Evolutionary conservation across 1,140 invertebrate species (phyloP).

Genomic region (Paraescarpia echinospica): DNA sequence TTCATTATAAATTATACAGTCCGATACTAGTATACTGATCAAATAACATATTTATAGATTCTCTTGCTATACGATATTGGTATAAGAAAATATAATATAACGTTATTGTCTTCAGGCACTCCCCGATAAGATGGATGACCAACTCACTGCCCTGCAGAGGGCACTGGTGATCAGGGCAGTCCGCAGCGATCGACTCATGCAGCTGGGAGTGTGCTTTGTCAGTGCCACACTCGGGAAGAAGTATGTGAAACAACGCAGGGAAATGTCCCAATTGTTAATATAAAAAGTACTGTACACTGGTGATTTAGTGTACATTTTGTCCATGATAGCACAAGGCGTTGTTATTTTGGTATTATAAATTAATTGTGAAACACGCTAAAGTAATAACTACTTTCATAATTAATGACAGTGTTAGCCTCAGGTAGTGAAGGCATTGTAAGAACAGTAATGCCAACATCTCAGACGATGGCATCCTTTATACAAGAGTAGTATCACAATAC

Average conservation of each 20-base stretch:
- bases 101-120: slow-evolving; percentile 34
- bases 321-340: not conserved
- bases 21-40: not conserved
- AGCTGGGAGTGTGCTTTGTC: slow-evolving; percentile 50
- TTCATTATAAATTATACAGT: slow-evolving; percentile 14
- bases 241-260: slow-evolving; percentile 33
- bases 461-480: no score
- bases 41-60: not conserved
- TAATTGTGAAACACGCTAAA: not conserved
- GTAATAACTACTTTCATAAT: not conserved
- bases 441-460: not conserved
- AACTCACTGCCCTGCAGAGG: slow-evolving; percentile 51
- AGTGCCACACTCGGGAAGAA: slow-evolving; percentile 52
- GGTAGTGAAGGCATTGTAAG: not conserved
- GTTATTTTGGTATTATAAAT: not conserved
- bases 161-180: slow-evolving; percentile 53
- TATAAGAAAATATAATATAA: slow-evolving; percentile 2
- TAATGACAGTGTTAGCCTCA: not conserved
- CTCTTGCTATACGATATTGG: not conserved
- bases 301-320: not conserved
- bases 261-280: not conserved
- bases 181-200: slow-evolving; percentile 52
- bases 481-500: no score
- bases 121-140: slow-evolving; percentile 55
- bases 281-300: not conserved